phyloP scores from a whole-genome alignment of 1,140 invertebrate species.

The Pissodes strobi region DNA sequence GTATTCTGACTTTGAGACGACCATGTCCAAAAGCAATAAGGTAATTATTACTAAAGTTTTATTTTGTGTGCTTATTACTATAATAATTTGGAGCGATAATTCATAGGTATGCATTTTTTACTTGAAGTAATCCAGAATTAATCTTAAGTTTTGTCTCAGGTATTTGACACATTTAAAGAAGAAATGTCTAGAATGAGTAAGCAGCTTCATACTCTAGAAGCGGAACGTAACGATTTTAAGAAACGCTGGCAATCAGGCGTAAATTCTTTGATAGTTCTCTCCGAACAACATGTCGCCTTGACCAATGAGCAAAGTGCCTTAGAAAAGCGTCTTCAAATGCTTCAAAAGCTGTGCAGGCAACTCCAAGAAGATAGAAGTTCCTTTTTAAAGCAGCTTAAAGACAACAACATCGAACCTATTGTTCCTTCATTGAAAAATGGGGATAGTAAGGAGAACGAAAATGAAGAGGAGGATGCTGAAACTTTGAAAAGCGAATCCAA shows the following conservation, averaged over 20 bases:
- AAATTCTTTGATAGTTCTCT: slow-evolving; percentile 75
- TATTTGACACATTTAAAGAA: slow-evolving; percentile 83
- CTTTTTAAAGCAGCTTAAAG: slow-evolving; percentile 60
- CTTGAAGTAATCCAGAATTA: too few relatives aligned
- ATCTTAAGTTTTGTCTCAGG: too few relatives aligned
- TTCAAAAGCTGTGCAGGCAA: slow-evolving; percentile 84
- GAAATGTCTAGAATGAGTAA: slow-evolving; percentile 93
- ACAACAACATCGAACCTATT: slow-evolving; percentile 60
- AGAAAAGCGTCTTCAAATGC: slow-evolving; percentile 56
- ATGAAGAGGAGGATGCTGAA: too few relatives aligned
- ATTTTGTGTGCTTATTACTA: too few relatives aligned
- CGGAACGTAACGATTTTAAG: too few relatives aligned
- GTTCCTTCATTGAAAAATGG: slow-evolving; percentile 11
- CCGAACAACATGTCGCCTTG: slow-evolving; percentile 72
- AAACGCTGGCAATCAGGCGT: slow-evolving; percentile 81
- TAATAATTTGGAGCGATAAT: too few relatives aligned
- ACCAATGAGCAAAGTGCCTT: slow-evolving; percentile 64
- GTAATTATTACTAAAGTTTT: slow-evolving; percentile 41
- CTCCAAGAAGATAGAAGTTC: slow-evolving; percentile 68
- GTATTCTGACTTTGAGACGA: slow-evolving; percentile 87
- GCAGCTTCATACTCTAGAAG: too few relatives aligned
- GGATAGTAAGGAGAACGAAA: too few relatives aligned
- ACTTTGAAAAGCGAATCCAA: too few relatives aligned
- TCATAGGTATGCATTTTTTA: too few relatives aligned
- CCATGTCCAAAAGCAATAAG: slow-evolving; percentile 83